Base-by-base conservation (phyloP, 2,113 vertebrate genomes). In the Myrmophylax atrothorax region DNA sequence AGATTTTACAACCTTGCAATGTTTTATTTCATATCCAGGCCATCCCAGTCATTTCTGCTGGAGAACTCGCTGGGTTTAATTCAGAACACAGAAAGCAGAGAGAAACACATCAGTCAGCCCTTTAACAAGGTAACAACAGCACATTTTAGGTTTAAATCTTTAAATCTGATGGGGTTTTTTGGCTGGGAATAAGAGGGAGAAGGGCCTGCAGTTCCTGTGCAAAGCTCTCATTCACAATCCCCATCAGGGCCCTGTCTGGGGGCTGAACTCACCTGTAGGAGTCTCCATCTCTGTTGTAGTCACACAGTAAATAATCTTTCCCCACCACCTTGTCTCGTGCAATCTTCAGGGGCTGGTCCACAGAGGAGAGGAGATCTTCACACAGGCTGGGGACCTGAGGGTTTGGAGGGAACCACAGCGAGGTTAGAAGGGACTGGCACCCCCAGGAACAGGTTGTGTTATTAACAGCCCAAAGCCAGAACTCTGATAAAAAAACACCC, bases 251-350 rank as follows among this genome's bases (percentile, higher is more conserved):
- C n/a, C 5, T n/a, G 59, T 59, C 12, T 1, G 7, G 69, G 49
- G 15, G 7, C 25, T 6, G 17, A 87, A 64, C 95, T 97, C 80
- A 99, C 99, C 99, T 99, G 92, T 99, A 99, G 4, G 99, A 99
- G 97, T 99, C 99, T 50, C 99, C 99, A 64, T 99, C 99, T 97
- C 99, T 98, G 98, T 99, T 99, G 97, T 99, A 99, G 97, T 99
- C 99, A 62, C 99, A 99, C 92, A 99, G 98, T 95, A 99, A 98
- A 96, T 99, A 99, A 97, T 99, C 99, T 96, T 99, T 99, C 35
- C 99, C 99, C 95, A 99, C 99, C 76, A 99, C 98, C 93, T 99
- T 99, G 95, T 99, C 99, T 64, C 99, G 98, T 35, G 99, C 99
- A 31, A 99, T 99, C 97, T 99, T 99, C 98, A 99, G 97, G 4